Conservation (phyloP, 1,140 invertebrate genomes). For the Lethrus apterus region DNA sequence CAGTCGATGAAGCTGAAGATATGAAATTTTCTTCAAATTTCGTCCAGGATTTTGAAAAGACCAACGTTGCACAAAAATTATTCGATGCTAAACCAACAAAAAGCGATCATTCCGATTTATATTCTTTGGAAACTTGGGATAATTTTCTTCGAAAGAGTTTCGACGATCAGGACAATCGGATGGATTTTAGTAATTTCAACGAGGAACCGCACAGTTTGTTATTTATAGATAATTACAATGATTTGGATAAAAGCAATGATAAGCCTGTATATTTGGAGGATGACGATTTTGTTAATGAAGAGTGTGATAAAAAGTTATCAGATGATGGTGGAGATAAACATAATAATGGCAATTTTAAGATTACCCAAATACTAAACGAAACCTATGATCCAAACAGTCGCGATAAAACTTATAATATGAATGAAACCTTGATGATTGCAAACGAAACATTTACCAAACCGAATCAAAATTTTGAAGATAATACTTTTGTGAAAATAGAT, state of each 20-base stretch:
- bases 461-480: not conserved
- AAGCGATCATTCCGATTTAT: conserved; percentile 26
- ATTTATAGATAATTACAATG: conserved; percentile 26
- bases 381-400: conserved; percentile 9
- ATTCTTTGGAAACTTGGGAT: conserved; percentile 42
- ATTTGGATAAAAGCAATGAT: too few relatives aligned
- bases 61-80: not conserved
- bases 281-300: not conserved
- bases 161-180: conserved; percentile 28
- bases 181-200: conserved; percentile 36
- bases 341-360: too few relatives aligned
- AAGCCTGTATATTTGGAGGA: too few relatives aligned
- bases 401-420: too few relatives aligned
- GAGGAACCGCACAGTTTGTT: conserved; percentile 37
- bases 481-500: conserved; percentile 1
- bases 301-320: too few relatives aligned
- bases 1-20: conserved; percentile 37
- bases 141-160: conserved; percentile 38
- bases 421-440: not conserved
- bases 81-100: too few relatives aligned
- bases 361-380: conserved; percentile 8
- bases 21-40: conserved; percentile 47
- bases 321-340: too few relatives aligned
- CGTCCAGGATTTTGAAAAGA: conserved; percentile 20
- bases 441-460: not conserved